phyloP scores from a whole-genome alignment of 1,140 invertebrate genomes.

The Antheraea pernyi region DNA sequence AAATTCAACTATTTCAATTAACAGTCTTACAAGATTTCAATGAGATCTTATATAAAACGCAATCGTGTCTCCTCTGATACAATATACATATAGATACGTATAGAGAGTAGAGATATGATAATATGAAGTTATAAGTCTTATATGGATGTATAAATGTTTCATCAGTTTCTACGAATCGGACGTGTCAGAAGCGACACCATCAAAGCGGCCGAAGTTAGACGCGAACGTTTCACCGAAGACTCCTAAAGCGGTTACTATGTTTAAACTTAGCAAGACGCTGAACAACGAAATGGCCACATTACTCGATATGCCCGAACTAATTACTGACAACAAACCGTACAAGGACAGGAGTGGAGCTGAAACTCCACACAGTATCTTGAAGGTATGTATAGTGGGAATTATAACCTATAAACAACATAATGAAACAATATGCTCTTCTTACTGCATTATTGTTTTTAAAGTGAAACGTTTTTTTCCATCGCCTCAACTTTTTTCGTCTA shows the following conservation, averaged over 20 bases:
- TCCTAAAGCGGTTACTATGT: conserved; percentile 20
- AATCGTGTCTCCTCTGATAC: no score
- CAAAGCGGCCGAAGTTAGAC: conserved; percentile 50
- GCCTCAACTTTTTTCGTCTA: no score
- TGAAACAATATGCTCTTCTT: no score
- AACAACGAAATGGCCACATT: conserved; percentile 52
- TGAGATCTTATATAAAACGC: no score
- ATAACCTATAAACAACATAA: no score
- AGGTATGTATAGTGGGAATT: conserved; percentile 39
- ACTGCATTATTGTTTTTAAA: no score
- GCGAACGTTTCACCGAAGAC: conserved; percentile 26
- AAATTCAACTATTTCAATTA: no score
- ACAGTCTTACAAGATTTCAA: no score
- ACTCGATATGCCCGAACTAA: conserved; percentile 52
- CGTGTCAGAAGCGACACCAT: conserved; percentile 41
- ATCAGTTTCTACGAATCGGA: conserved; percentile 35
- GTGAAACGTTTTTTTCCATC: no score
- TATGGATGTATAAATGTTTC: background rate
- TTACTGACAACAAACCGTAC: conserved; percentile 31
- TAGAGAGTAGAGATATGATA: no score
- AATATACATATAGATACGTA: no score
- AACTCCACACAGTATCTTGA: conserved; percentile 70
- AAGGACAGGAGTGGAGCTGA: conserved; percentile 41
- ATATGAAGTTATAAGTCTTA: no score
- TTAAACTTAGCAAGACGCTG: conserved; percentile 35